Conservation (phyloP, 2,113 vertebrate genomes). For the Cyprinodon brontotheroides region DNA sequence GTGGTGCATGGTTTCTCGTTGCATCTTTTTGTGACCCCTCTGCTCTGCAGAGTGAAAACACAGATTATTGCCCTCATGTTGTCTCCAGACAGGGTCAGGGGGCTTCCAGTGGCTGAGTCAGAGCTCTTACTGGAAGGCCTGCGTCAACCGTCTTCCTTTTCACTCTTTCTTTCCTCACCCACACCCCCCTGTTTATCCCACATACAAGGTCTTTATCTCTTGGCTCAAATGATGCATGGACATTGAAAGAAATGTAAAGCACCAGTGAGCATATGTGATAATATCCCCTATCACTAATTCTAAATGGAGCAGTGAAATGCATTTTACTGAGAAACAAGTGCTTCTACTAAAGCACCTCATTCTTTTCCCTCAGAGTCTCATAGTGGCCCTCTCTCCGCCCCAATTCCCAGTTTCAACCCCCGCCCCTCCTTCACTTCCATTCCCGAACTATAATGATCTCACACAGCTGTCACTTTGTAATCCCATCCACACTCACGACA, state of each 20-base stretch:
- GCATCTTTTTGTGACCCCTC: conserved; percentile 16
- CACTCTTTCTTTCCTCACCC: conserved; percentile 1
- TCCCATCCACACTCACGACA: conserved; percentile 57
- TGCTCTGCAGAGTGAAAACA: conserved; percentile 40
- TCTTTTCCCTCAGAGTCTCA: conserved; percentile 23
- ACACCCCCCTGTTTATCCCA: conserved; percentile 2
- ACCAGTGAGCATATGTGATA: not conserved
- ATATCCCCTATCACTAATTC: not conserved
- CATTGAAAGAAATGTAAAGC: conserved; percentile 6
- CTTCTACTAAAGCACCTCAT: conserved; percentile 31
- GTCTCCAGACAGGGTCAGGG: conserved; percentile 60
- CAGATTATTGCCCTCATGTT: conserved; percentile 28
- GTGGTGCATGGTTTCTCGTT: conserved; percentile 1
- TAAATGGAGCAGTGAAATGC: not conserved
- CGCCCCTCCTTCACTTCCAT: conserved; percentile 17
- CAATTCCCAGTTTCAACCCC: conserved; percentile 18
- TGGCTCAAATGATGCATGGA: not conserved
- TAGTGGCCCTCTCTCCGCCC: conserved; percentile 43
- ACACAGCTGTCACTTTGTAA: conserved; percentile 71
- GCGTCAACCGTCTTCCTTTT: conserved; percentile 59
- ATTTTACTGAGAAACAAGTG: conserved; percentile 52
- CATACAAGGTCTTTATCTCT: conserved; percentile 19
- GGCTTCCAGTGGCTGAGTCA: conserved; percentile 72
- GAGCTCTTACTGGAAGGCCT: conserved; percentile 71
- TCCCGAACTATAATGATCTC: conserved; percentile 63